These are phyloP conservation scores for Argyra leucocephala DNA, from an alignment of 2,888 invertebrate genomes.

Conservation along the genomic window DNA sequence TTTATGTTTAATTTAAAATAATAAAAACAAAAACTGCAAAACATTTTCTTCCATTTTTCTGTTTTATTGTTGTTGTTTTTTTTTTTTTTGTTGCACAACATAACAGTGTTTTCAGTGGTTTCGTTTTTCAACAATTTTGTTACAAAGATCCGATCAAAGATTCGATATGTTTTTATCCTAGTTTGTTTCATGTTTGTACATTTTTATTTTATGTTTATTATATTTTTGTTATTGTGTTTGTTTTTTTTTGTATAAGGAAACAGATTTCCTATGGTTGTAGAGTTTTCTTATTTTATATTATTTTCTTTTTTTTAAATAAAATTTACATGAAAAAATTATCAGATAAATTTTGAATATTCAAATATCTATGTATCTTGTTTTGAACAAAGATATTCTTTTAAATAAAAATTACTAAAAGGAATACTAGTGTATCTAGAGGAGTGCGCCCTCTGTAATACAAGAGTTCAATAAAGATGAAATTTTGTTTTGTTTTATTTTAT, in stretches of 20 bases:
- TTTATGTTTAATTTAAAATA: no score
- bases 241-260: neutral
- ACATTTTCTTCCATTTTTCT: no score
- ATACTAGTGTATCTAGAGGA: neutral
- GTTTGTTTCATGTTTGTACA: neutral
- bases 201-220: neutral
- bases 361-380: neutral
- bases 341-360: slow-evolving; percentile 1
- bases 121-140: neutral
- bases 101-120: slow-evolving; percentile 2
- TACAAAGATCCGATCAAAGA: neutral
- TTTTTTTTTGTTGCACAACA: neutral
- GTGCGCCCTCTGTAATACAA: neutral
- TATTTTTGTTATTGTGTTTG: neutral
- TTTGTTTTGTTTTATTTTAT: no score
- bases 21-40: no score
- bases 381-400: neutral
- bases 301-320: neutral
- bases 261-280: neutral
- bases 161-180: neutral
- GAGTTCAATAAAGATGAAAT: neutral
- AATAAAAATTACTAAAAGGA: no score
- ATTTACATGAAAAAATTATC: neutral
- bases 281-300: neutral
- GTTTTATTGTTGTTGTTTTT: neutral